A percentile compares a stretch with the other conserved stretches of the same genome.
phyloP scores from a whole-genome alignment of 2,797 vertebrate species.

The Myotis vivesi region DNA sequence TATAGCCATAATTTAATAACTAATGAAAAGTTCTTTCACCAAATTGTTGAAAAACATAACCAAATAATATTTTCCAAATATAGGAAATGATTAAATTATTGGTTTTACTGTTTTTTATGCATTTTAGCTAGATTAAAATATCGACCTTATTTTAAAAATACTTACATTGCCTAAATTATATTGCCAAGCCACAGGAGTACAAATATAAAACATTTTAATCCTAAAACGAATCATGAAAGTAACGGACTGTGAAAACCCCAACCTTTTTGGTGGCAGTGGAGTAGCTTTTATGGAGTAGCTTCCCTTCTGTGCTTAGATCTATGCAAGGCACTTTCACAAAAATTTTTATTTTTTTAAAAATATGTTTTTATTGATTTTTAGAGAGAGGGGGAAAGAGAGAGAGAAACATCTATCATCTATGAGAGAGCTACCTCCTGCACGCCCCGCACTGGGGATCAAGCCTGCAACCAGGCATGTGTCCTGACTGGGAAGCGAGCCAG shows the following conservation, averaged over 20 bases:
- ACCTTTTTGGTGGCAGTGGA: neutral
- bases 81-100: neutral
- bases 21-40: slow-evolving; percentile 3
- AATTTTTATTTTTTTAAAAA: neutral
- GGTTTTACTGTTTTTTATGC: neutral
- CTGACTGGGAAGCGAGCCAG: too few relatives aligned
- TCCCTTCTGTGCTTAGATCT: neutral
- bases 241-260: neutral
- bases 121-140: neutral
- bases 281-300: neutral
- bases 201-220: neutral
- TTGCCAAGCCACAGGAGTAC: neutral
- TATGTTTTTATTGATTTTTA: too few relatives aligned
- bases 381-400: too few relatives aligned
- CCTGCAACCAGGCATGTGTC: too few relatives aligned
- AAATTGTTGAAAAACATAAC: slow-evolving; percentile 1
- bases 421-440: too few relatives aligned
- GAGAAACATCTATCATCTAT: too few relatives aligned
- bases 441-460: too few relatives aligned
- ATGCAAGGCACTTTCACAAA: neutral
- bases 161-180: neutral
- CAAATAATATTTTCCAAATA: neutral
- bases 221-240: neutral
- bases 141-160: neutral
- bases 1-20: neutral